Base-by-base conservation (phyloP, 2,797 vertebrate species). In the Propithecus perrieri region DNA sequence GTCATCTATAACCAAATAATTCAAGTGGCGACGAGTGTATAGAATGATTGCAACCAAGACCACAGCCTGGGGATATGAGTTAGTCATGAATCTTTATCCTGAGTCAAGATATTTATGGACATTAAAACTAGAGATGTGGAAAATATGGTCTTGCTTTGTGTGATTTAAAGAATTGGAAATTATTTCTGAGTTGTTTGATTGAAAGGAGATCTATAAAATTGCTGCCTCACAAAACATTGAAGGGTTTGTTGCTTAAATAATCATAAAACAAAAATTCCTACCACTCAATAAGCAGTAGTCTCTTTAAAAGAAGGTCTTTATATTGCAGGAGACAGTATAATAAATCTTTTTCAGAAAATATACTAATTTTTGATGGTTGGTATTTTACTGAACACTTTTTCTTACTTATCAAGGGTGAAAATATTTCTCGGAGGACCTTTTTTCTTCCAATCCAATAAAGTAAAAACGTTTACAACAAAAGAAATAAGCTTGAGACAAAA, bases 381-480 rank as follows among this genome's bases (percentile, higher is more conserved):
- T 35, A 76, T 85, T 85, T 75, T 85, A 72, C 10, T 88, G n/a
- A 95, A 85, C 22, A 1, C 8, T 81, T 97, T 85, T 89, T 94
- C 53, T 55, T 88, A 67, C 57, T 95, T 92, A 84, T 83, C 74
- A 91, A 88, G 18, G 55, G 12, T 71, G 95, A 95, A 89, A 81
- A 38, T 65, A 75, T 63, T 91, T 96, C 65, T 95, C 59, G 88
- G 24, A 91, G 24, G 61, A 90, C 13, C 57, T 78, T 35, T 94
- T 78, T 96, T 85, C 71, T 92, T 95, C 87, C 43, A 48, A 22
- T n/a, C n/a, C 43, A 95, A 90, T 9, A 83, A 96, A 96, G 30
- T 69, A 15, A 97, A 92, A 89, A 85, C 86, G 26, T 89, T 96
- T 93, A 84, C 46, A 80, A 93, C 43, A 89, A 83, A 55, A 78